Conservation (phyloP, 2,888 invertebrate species). For the Spisula subtruncata region DNA sequence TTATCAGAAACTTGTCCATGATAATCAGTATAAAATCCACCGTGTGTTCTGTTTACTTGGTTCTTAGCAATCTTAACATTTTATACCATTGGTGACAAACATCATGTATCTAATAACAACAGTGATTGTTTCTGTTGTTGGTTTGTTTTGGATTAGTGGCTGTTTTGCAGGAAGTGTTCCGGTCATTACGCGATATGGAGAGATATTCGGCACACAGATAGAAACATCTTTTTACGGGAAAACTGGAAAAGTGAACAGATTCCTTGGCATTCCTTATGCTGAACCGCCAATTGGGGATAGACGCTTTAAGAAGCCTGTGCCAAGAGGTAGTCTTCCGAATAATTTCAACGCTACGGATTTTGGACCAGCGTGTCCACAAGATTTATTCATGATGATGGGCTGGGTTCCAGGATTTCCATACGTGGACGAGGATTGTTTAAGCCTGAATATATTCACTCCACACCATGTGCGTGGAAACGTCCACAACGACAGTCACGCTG, state of each 20-base stretch:
- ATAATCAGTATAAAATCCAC: neutral
- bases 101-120: neutral
- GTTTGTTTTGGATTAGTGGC: neutral
- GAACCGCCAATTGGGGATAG: conserved; percentile 72
- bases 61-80: neutral
- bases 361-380: conserved; percentile 73
- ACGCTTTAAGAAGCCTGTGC: conserved; percentile 71
- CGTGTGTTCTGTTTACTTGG: neutral
- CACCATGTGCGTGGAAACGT: neutral
- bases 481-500: conserved; percentile 41
- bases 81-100: neutral
- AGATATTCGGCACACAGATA: conserved; percentile 51
- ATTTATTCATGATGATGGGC: conserved; percentile 59
- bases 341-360: conserved; percentile 65
- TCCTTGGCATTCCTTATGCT: conserved; percentile 77
- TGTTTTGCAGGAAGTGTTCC: neutral
- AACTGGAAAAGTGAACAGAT: conserved; percentile 57
- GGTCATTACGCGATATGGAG: conserved; percentile 49
- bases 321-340: conserved; percentile 38
- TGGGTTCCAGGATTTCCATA: conserved; percentile 71
- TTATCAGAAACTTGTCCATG: neutral
- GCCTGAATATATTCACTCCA: conserved; percentile 77
- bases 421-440: conserved; percentile 77
- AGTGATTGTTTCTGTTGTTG: neutral
- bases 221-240: conserved; percentile 52